Conservation (phyloP, 2,113 vertebrate genomes). For the Sula dactylatra region DNA sequence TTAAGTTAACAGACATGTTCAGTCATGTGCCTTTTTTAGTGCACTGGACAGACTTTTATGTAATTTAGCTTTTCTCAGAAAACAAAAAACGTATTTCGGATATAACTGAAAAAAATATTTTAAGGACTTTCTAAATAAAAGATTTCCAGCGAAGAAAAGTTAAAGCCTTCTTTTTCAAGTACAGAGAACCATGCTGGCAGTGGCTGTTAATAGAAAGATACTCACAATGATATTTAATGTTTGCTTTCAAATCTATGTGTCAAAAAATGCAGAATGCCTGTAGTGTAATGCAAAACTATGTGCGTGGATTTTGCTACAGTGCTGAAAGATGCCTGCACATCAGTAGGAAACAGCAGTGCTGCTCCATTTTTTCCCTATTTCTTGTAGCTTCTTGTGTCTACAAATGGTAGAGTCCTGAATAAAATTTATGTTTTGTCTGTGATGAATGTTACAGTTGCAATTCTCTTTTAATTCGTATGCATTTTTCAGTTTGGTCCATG, state of each 20-base stretch:
- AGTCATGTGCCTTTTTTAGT: not conserved
- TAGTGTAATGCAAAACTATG: not conserved
- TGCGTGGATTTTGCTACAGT: not conserved
- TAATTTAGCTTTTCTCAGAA: not conserved
- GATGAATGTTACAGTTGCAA: not conserved
- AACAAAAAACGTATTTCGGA: not conserved
- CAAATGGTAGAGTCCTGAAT: not conserved
- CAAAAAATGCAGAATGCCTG: not conserved
- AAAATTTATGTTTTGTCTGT: not conserved
- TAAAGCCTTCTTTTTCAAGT: not conserved
- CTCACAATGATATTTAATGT: not conserved
- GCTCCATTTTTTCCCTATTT: not conserved
- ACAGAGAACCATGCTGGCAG: not conserved
- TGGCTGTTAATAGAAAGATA: not conserved
- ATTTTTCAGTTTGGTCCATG: not conserved
- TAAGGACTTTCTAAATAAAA: not conserved
- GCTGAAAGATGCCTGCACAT: not conserved
- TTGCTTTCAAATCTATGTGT: not conserved
- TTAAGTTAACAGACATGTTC: not conserved
- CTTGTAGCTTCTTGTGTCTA: not conserved
- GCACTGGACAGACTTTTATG: not conserved
- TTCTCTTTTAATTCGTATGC: not conserved
- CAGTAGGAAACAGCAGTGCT: not conserved
- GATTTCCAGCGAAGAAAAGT: not conserved
- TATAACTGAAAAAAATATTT: not conserved